Percentiles rank a stretch among this genome's conserved stretches.
phyloP scores from a whole-genome alignment of 1,140 invertebrate genomes.

The Periplaneta americana region DNA sequence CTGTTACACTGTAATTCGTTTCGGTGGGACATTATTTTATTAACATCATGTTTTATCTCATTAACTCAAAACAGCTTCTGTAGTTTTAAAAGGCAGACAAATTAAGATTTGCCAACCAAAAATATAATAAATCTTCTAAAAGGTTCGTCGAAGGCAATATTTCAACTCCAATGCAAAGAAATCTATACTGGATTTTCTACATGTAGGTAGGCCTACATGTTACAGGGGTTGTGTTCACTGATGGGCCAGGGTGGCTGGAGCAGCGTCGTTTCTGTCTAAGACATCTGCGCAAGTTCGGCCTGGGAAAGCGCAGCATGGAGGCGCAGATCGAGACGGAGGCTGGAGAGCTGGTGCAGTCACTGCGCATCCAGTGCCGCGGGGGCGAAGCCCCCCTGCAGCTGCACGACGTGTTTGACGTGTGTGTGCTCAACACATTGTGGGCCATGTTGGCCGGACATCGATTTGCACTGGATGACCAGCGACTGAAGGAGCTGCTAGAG shows the following conservation, averaged over 20 bases:
- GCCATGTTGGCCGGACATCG: constrained; percentile 59
- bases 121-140: background rate
- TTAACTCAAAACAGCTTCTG: no score
- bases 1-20: no score
- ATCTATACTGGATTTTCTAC: no score
- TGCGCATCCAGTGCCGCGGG: background rate
- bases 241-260: constrained; percentile 67
- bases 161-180: no score
- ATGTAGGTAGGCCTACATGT: background rate
- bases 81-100: constrained; percentile 4
- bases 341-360: constrained; percentile 21
- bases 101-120: constrained; percentile 2
- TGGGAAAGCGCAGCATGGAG: constrained; percentile 67
- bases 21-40: no score
- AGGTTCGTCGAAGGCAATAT: no score
- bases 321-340: constrained; percentile 63
- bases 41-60: no score
- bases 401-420: constrained; percentile 22
- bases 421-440: constrained; percentile 75
- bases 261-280: constrained; percentile 67
- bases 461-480: constrained; percentile 41
- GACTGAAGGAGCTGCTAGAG: constrained; percentile 51
- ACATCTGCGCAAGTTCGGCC: constrained; percentile 64
- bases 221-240: constrained; percentile 66
- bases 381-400: background rate